phyloP scores from a whole-genome alignment of 1,140 invertebrate genomes.

The Drosophila guanche region DNA sequence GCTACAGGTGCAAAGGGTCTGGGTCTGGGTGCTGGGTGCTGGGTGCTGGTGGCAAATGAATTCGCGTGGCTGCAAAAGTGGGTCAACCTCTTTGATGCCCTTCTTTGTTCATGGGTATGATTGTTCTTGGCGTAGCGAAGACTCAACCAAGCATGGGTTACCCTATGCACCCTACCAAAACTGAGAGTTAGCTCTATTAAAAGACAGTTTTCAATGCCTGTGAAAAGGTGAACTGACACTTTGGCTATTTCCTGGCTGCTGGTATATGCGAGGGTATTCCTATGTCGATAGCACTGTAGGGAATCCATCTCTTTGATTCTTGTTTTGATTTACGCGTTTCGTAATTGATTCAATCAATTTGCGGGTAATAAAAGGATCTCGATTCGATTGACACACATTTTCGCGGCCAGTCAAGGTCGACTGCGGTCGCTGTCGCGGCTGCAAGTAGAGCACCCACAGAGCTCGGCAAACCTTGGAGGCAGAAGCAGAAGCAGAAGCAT shows the following conservation, averaged over 20 bases:
- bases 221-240: too few relatives aligned
- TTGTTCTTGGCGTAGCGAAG: too few relatives aligned
- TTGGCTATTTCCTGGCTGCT: too few relatives aligned
- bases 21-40: neutral
- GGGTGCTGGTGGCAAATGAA: constrained; percentile 21
- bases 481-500: neutral
- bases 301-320: constrained; percentile 1
- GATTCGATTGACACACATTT: constrained; percentile 38
- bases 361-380: constrained; percentile 62
- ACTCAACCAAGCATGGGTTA: too few relatives aligned
- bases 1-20: neutral
- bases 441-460: neutral
- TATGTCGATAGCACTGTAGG: neutral
- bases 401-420: constrained; percentile 6
- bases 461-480: constrained; percentile 21
- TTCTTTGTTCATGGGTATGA: neutral
- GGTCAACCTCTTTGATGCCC: constrained; percentile 19
- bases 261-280: neutral
- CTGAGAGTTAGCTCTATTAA: too few relatives aligned
- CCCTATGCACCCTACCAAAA: too few relatives aligned
- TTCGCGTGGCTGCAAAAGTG: constrained; percentile 27
- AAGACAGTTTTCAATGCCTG: too few relatives aligned
- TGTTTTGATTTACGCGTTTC: constrained; percentile 27
- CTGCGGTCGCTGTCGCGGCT: neutral
- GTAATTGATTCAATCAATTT: constrained; percentile 66